Percentiles rank a stretch among this genome's conserved stretches.
Evolutionary conservation across 1,140 invertebrate genomes (phyloP).

Genomic region (Heterodera schachtii): DNA sequence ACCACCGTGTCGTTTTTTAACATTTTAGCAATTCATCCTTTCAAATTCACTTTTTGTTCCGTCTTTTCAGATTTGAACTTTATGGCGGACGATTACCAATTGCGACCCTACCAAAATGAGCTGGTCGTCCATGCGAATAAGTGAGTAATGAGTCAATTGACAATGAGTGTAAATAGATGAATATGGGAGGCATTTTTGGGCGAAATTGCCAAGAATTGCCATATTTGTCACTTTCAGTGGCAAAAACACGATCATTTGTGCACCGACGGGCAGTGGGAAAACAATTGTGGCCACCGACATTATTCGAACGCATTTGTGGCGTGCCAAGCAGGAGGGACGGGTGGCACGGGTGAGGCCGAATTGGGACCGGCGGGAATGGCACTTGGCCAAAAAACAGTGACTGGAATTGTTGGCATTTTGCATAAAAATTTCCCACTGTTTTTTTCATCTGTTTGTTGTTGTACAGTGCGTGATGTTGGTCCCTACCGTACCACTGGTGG

Average conservation of each 20-base stretch:
- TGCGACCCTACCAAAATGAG: slow-evolving; percentile 54
- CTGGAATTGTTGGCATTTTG: too few relatives aligned
- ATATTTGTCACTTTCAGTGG: slow-evolving; percentile 25
- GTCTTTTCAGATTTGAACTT: slow-evolving; percentile 31
- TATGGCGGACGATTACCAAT: slow-evolving; percentile 24
- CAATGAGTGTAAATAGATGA: too few relatives aligned
- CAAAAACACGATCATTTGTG: slow-evolving; percentile 57
- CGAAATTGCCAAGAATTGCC: background rate
- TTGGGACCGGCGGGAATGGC: background rate
- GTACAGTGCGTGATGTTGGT: slow-evolving; percentile 48
- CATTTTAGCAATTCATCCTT: too few relatives aligned
- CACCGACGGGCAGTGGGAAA: slow-evolving; percentile 62
- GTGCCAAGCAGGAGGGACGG: background rate
- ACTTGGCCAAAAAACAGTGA: too few relatives aligned
- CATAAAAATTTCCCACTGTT: background rate
- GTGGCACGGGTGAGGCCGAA: slow-evolving; percentile 35
- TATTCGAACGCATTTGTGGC: slow-evolving; percentile 50
- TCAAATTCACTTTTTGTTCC: background rate
- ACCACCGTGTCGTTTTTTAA: too few relatives aligned
- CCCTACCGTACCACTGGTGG: slow-evolving; percentile 56
- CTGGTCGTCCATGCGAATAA: slow-evolving; percentile 49
- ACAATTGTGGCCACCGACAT: slow-evolving; percentile 57
- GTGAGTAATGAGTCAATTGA: too few relatives aligned
- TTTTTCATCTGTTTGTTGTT: too few relatives aligned
- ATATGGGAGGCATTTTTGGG: background rate